Evolutionary conservation across 2,797 vertebrate genomes (phyloP).

Genomic region (Alosa sapidissima): DNA sequence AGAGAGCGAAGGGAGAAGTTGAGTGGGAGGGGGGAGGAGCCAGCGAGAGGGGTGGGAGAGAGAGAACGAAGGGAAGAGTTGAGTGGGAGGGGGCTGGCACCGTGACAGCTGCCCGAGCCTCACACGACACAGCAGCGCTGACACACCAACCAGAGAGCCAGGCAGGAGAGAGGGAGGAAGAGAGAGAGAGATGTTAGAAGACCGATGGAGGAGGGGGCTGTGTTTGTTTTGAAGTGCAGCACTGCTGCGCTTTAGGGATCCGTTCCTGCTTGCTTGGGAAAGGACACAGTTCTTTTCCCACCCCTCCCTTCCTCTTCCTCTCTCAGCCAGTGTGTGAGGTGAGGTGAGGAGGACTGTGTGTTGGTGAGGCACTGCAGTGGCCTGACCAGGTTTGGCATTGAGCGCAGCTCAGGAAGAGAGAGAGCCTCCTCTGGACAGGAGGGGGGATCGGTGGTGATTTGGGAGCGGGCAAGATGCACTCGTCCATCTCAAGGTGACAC

Average conservation of each 20-base stretch:
- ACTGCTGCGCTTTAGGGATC: slow-evolving; percentile 48
- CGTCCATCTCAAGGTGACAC: slow-evolving; percentile 66
- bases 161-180: neutral
- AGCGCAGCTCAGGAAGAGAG: slow-evolving; percentile 39
- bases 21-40: slow-evolving; percentile 50
- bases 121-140: slow-evolving; percentile 72
- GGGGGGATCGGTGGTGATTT: slow-evolving; percentile 40
- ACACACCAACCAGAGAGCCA: slow-evolving; percentile 61
- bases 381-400: slow-evolving; percentile 38
- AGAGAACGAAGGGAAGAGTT: neutral
- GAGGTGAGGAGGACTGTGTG: slow-evolving; percentile 29
- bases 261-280: slow-evolving; percentile 39
- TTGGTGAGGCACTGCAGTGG: slow-evolving; percentile 41
- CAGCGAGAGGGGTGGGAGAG: slow-evolving; percentile 60
- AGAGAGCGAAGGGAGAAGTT: slow-evolving; percentile 1
- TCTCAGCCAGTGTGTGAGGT: slow-evolving; percentile 24
- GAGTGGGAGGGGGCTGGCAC: slow-evolving; percentile 57
- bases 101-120: slow-evolving; percentile 63
- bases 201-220: slow-evolving; percentile 63
- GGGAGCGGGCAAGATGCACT: slow-evolving; percentile 40
- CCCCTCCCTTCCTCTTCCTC: slow-evolving; percentile 1
- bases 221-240: slow-evolving; percentile 64
- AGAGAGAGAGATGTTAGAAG: slow-evolving; percentile 36
- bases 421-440: slow-evolving; percentile 34
- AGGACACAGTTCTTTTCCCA: slow-evolving; percentile 39